Evolutionary conservation across 53 echinoderm and acorn worm genomes (phyloP), one percentile per base, ranked within the genome.

Genomic region (Echinometra lucunter): DNA sequence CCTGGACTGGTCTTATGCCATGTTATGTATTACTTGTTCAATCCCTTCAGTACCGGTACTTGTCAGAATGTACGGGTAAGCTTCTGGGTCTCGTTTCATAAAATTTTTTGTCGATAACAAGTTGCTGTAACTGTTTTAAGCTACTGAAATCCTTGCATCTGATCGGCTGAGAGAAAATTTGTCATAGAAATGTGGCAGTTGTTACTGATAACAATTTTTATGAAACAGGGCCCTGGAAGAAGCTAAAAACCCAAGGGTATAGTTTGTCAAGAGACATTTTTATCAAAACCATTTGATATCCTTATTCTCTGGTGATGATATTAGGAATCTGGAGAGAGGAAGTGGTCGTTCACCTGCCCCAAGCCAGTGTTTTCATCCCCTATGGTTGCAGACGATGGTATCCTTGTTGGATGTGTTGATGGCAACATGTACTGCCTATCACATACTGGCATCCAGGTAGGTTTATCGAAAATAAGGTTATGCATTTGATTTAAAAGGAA

Each of bases 311-410:
- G 27, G 25, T 45, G 83, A 23, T 44, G 44, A 53, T 53, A 13
- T 9, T 53, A 97, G 97, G 92, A 78, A 40, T 94, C 94, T 74
- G 98, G 98, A 15, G 80, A 66, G 15, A 63, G 81, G 70, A 96
- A 94, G 37, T 98, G 98, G 98, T 95, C 32, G 28, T 96, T 95
- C 95, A 53, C 32, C 25, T 96, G 96, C 63, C 90, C 85, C 57
- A 98, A 98, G 60, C 98, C 98, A 44, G 91, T 98, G 60, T 98
- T 98, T 66, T 97, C 98, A 78, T 97, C 96, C 28, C 97, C 97
- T 69, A 70, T 81, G 6, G 89, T 81, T 40, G 93, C 96, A 44
- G 45, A 25, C 44, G 78, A 92, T 18, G 78, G 95, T 66, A 91
- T 96, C 23, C 32, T 98, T 16, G 56, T 96, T 32, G 97, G 98